Evolutionary conservation across 2,888 invertebrate species (phyloP), one percentile per base, ranked within the genome.

Genomic region (Proisotoma minuta): DNA sequence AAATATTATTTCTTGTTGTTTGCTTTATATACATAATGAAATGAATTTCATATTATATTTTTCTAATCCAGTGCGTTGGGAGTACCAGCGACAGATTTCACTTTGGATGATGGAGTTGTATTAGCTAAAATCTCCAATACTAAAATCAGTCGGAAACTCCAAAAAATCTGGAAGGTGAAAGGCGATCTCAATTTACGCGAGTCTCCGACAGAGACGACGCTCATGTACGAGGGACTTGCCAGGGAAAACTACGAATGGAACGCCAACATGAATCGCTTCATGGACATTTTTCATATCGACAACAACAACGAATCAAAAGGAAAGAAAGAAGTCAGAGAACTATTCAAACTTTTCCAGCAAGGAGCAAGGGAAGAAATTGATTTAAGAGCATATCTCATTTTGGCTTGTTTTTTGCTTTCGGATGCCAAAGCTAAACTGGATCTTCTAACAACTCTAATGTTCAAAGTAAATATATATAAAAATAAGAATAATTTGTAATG

Each of bases 11-110:
- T 40, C 47, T 20, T 15, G 10, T 39, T 8, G 28, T 40, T 56
- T 10, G 20, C 34, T 59, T 49, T 5, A 27, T n/a, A 22, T 34
- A 34, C 3, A n/a, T 20, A 22, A 22, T 20, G 52, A 34, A 28
- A 3, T 26, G 8, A 53, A 15, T 29, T 39, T 27, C 51, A 28
- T 59, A 2, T 29, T 52, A 40, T 57, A 47, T 59, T 27, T 34
- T 64, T 20, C 59, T 56, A 53, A 59, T 73, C 49, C 68, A 94
- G 94, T 75, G 88, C 90, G 1, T 79, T 95, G 18, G 86, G 87
- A 1, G 83, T 95, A 43, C 94, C 95, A 2, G 87, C 89, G 0
- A 84, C 91, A 48, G 93, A 96, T 78, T 94, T 92, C 78, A 89
- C 93, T 0, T 95, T 90, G 77, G 92, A 94, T 76, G 95, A 73